phyloP scores from a whole-genome alignment of 2,888 invertebrate genomes.

The Anoncus sp. region DNA sequence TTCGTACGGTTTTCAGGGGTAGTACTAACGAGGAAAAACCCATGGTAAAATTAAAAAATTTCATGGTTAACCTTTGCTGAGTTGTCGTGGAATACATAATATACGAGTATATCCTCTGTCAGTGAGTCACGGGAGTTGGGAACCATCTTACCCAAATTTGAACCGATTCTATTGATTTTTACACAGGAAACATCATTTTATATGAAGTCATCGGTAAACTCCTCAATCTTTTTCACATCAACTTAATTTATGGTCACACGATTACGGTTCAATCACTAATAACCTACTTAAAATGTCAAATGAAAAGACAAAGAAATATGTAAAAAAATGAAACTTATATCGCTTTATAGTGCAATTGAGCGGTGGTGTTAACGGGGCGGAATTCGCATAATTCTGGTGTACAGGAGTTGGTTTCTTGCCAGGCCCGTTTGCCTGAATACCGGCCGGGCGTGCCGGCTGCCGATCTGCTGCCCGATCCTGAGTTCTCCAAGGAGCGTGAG shows the following conservation, averaged over 20 bases:
- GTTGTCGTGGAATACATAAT: too few species aligned
- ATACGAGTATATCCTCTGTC: too few species aligned
- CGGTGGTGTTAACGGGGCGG: slow-evolving; percentile 80
- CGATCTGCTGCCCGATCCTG: slow-evolving; percentile 84
- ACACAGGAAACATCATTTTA: neutral
- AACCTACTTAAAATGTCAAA: neutral
- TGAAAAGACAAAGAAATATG: slow-evolving; percentile 15
- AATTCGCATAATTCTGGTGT: slow-evolving; percentile 71
- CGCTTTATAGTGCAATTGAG: slow-evolving; percentile 71
- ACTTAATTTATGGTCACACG: neutral
- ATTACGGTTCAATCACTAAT: slow-evolving; percentile 19
- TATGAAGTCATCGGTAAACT: neutral
- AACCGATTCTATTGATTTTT: neutral
- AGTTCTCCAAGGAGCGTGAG: slow-evolving; percentile 88
- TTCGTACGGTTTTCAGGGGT: too few species aligned
- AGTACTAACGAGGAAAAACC: too few species aligned
- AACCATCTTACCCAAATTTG: neutral
- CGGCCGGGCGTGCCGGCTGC: slow-evolving; percentile 82
- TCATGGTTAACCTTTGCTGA: too few species aligned
- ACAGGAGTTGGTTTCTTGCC: slow-evolving; percentile 83
- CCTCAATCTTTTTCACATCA: neutral
- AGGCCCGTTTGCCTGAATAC: slow-evolving; percentile 88
- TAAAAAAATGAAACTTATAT: slow-evolving; percentile 62
- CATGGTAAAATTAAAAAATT: too few species aligned
- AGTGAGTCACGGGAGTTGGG: neutral